Percentiles rank a stretch among this genome's conserved stretches.
These are phyloP conservation scores for Steinernema khuongi DNA, from an alignment of 1,140 invertebrate genomes.

Conservation along the genomic window DNA sequence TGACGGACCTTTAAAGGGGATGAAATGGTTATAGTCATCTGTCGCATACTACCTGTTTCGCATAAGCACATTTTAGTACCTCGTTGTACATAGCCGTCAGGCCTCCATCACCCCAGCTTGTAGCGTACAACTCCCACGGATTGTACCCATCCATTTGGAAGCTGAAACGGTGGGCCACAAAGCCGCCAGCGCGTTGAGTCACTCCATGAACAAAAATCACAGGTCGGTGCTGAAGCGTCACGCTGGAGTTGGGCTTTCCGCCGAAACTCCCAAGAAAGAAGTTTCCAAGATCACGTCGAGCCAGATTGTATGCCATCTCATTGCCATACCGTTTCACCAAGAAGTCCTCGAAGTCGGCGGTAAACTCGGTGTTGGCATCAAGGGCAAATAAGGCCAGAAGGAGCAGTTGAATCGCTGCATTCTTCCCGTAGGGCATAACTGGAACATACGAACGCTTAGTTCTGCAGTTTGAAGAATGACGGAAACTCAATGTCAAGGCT, in stretches of 20 bases:
- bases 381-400: background rate
- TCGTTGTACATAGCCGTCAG: constrained; percentile 18
- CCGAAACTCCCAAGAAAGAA: background rate
- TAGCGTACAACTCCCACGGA: constrained; percentile 26
- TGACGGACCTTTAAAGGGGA: constrained; percentile 33
- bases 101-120: constrained; percentile 28
- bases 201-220: constrained; percentile 27
- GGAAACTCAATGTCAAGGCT: background rate
- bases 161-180: background rate
- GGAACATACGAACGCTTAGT: background rate
- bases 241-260: background rate
- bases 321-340: background rate
- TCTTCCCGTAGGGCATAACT: background rate
- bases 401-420: background rate
- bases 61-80: constrained; percentile 27
- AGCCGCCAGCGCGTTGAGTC: constrained; percentile 15
- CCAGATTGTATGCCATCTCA: background rate
- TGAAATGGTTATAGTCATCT: background rate
- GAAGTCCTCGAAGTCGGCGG: background rate
- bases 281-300: background rate
- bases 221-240: background rate
- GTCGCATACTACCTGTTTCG: constrained; percentile 22
- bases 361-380: constrained; percentile 1
- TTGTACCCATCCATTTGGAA: constrained; percentile 28
- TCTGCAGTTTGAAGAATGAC: background rate